Conservation (phyloP, 1,140 invertebrate genomes). For the Popillia japonica region DNA sequence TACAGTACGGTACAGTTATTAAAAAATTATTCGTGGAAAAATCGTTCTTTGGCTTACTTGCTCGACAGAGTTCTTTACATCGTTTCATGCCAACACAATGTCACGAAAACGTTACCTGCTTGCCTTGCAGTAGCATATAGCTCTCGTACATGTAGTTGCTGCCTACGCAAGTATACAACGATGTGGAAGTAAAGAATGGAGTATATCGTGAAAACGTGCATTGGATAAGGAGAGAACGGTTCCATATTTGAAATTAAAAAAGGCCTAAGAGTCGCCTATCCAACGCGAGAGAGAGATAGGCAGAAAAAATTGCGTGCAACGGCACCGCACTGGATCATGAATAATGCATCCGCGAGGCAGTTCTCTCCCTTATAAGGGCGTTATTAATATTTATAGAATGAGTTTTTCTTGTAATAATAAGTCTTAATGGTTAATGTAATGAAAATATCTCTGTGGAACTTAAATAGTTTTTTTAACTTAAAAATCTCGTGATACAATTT, state of each 20-base stretch:
- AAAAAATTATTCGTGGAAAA: not conserved
- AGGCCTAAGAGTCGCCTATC: not conserved
- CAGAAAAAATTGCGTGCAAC: not conserved
- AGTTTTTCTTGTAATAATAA: not conserved
- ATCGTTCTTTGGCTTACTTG: not conserved
- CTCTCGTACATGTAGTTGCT: too few species aligned
- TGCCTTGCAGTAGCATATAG: too few species aligned
- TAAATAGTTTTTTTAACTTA: not conserved
- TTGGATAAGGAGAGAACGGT: not conserved
- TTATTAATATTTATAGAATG: slow-evolving; percentile 3
- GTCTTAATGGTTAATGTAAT: not conserved
- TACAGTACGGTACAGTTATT: not conserved
- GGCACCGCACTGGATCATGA: not conserved
- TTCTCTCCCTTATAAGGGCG: not conserved
- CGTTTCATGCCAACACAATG: not conserved
- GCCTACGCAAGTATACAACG: not conserved
- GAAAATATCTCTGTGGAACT: not conserved
- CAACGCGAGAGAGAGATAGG: not conserved
- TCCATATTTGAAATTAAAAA: slow-evolving; percentile 4
- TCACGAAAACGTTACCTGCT: not conserved
- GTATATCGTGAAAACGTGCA: not conserved
- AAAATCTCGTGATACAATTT: too few species aligned
- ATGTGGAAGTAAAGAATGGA: not conserved
- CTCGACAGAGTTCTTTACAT: not conserved
- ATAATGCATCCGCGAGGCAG: not conserved